Evolutionary conservation across 1,140 invertebrate species (phyloP).

Genomic region (Pentalonia nigronervosa): DNA sequence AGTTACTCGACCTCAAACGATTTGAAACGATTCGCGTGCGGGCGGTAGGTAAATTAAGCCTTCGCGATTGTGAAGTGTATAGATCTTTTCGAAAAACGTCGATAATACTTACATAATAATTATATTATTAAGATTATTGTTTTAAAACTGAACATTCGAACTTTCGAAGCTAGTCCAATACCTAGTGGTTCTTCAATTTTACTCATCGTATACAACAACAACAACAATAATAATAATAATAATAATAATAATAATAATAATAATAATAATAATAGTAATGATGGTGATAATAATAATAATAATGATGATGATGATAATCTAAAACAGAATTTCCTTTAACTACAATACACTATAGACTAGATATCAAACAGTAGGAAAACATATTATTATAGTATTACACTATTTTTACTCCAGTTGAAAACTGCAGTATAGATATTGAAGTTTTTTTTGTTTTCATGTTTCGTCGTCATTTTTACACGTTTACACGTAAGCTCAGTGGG

Average conservation of each 20-base stretch:
- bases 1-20: neutral
- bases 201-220: neutral
- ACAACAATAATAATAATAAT: neutral
- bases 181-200: neutral
- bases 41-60: neutral
- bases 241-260: neutral
- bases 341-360: slow-evolving; percentile 26
- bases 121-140: neutral
- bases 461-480: neutral
- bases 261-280: neutral
- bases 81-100: neutral
- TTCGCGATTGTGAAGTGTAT: neutral
- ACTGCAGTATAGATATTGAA: neutral
- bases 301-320: neutral
- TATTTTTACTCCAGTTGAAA: slow-evolving; percentile 12
- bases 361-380: slow-evolving; percentile 32
- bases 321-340: slow-evolving; percentile 45
- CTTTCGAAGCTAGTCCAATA: neutral
- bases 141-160: neutral
- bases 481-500: slow-evolving; percentile 39
- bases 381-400: neutral
- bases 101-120: neutral
- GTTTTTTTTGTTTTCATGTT: neutral
- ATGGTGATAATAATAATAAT: neutral
- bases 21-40: neutral